Percentiles rank a stretch among this genome's conserved stretches.
These are phyloP conservation scores for Onthophagus taurus DNA, from an alignment of 1,140 invertebrate genomes.

Conservation along the genomic window DNA sequence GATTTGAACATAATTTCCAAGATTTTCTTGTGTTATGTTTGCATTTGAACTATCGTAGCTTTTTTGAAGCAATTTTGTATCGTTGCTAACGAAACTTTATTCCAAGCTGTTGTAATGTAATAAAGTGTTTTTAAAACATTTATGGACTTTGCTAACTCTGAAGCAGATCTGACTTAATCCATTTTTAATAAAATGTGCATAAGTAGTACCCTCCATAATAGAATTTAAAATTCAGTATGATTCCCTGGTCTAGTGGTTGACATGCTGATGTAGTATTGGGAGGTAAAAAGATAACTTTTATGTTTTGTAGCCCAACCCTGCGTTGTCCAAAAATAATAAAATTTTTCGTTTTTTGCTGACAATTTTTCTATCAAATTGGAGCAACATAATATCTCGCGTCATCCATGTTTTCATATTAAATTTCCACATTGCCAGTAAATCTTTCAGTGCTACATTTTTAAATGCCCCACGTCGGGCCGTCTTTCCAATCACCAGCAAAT, in stretches of 20 bases:
- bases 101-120: conserved; percentile 1
- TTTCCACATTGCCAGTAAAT: conserved; percentile 13
- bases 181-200: conserved; percentile 18
- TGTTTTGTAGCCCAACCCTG: conserved; percentile 21
- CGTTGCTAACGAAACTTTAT: neutral
- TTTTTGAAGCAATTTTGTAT: conserved; percentile 6
- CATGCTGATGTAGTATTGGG: conserved; percentile 38
- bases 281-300: conserved; percentile 37
- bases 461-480: conserved; percentile 26
- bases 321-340: conserved; percentile 25
- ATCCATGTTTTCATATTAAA: conserved; percentile 15
- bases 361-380: conserved; percentile 28
- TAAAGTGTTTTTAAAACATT: conserved; percentile 5
- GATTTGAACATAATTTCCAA: no score
- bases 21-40: no score
- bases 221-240: conserved; percentile 36
- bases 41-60: no score
- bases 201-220: conserved; percentile 24
- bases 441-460: conserved; percentile 10
- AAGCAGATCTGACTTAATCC: conserved; percentile 13
- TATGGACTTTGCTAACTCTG: conserved; percentile 15
- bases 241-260: conserved; percentile 40
- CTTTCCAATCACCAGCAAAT: conserved; percentile 40
- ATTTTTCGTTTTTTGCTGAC: conserved; percentile 34
- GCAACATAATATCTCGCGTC: conserved; percentile 17